A percentile compares a stretch with the other conserved stretches of the same genome.
Evolutionary conservation across 2,888 invertebrate species (phyloP).

Genomic region (Dinocampus coccinellae): DNA sequence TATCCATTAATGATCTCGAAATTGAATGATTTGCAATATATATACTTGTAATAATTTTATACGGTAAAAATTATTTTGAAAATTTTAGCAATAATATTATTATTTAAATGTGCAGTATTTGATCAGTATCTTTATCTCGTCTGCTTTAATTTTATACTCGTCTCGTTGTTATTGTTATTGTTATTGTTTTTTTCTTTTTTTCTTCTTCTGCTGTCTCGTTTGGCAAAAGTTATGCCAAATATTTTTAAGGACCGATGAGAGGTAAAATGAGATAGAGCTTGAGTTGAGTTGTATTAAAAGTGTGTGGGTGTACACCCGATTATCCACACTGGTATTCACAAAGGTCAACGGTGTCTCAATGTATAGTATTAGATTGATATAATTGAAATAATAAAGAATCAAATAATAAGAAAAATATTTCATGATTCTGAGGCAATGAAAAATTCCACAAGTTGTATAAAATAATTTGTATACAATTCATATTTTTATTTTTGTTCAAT

Average conservation of each 20-base stretch:
- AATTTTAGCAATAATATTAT: not conserved
- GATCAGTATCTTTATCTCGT: constrained; percentile 5
- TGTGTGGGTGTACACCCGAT: constrained; percentile 57
- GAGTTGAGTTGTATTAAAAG: constrained; percentile 28
- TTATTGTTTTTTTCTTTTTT: not conserved
- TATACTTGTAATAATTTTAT: constrained; percentile 4
- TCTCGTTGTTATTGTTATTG: constrained; percentile 7
- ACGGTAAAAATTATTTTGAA: constrained; percentile 4
- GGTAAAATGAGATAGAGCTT: not conserved
- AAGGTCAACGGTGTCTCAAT: constrained; percentile 34
- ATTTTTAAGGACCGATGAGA: constrained; percentile 15
- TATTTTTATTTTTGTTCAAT: constrained; percentile 7
- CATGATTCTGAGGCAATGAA: too few species aligned
- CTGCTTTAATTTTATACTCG: not conserved
- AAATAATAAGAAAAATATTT: too few species aligned
- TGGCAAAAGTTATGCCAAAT: constrained; percentile 26
- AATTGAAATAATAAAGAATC: too few species aligned
- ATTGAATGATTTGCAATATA: constrained; percentile 7
- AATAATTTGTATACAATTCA: not conserved
- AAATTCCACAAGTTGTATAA: constrained; percentile 22
- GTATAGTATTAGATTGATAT: not conserved
- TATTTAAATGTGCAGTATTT: not conserved
- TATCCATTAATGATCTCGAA: not conserved
- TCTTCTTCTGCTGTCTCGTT: constrained; percentile 23
- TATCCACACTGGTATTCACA: constrained; percentile 58